These are phyloP conservation scores for Podarcis muralis DNA, from an alignment of 2,113 vertebrate species.

Conservation along the genomic window DNA sequence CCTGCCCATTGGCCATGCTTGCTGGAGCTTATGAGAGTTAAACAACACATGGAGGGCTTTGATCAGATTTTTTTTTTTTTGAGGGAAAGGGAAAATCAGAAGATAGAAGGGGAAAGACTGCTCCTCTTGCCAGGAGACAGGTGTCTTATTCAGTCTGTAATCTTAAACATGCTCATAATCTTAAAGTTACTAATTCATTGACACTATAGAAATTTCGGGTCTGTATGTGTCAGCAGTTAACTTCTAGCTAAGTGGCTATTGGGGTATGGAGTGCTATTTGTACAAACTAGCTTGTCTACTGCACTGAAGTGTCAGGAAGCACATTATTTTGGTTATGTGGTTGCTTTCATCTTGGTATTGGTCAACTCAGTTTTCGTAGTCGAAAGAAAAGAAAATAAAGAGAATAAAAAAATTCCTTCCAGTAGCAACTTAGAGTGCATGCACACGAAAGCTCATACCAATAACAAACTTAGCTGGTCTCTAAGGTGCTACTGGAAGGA, in stretches of 20 bases:
- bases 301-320: not conserved
- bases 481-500: no score
- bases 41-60: no score
- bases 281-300: not conserved
- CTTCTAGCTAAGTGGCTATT: not conserved
- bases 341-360: not conserved
- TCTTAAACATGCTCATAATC: not conserved
- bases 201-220: not conserved
- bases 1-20: no score
- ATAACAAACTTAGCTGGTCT: no score
- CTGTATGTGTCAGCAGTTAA: not conserved
- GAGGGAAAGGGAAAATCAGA: not conserved
- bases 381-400: no score
- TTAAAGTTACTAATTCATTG: no score
- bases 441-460: no score
- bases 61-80: not conserved
- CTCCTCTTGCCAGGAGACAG: not conserved
- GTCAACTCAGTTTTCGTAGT: not conserved
- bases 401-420: no score
- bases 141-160: not conserved
- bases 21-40: no score
- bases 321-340: not conserved
- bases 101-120: not conserved
- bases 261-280: not conserved
- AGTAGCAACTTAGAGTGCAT: no score